A percentile compares a stretch with the other conserved stretches of the same genome.
These are phyloP conservation scores for Prosopocoilus inquinatus DNA, from an alignment of 2,888 invertebrate species.

Conservation along the genomic window DNA sequence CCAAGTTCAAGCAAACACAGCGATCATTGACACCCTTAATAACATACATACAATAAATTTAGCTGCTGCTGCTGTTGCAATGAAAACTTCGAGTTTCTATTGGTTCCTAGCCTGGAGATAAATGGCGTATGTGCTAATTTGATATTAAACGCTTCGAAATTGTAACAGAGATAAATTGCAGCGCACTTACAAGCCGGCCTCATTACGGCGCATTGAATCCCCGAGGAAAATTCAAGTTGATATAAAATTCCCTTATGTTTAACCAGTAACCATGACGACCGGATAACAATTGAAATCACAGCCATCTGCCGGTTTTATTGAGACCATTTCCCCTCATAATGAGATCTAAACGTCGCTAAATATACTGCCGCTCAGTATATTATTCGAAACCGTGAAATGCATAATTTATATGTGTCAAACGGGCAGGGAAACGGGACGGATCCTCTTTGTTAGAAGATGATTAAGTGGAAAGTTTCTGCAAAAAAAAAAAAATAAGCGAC, in stretches of 20 bases:
- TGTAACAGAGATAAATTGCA: conserved; percentile 36
- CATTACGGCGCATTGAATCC: conserved; percentile 5
- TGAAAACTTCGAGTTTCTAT: conserved; percentile 13
- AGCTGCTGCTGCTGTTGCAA: conserved; percentile 2
- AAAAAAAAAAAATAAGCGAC: conserved; percentile 29
- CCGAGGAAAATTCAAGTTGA: conserved; percentile 36
- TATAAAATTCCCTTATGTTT: conserved; percentile 42
- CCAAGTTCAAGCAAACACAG: conserved; percentile 17
- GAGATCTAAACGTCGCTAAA: conserved; percentile 48
- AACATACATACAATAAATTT: conserved; percentile 8
- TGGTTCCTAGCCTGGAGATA: conserved; percentile 25
- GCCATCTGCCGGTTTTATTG: conserved; percentile 48
- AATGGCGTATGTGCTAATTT: conserved; percentile 49
- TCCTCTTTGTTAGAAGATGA: conserved; percentile 41
- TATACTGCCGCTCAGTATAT: conserved; percentile 43
- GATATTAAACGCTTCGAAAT: conserved; percentile 47
- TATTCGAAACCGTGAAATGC: conserved; percentile 46
- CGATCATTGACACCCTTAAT: conserved; percentile 25
- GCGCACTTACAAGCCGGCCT: conserved; percentile 18
- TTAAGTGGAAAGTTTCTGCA: conserved; percentile 40
- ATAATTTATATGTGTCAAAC: conserved; percentile 48
- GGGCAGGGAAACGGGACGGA: conserved; percentile 32
- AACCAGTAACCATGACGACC: conserved; percentile 48
- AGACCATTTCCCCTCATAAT: conserved; percentile 41
- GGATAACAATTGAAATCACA: conserved; percentile 46